These are phyloP conservation scores for Pantherophis alleghaniensis DNA, from an alignment of 2,797 vertebrate species.

Conservation along the genomic window DNA sequence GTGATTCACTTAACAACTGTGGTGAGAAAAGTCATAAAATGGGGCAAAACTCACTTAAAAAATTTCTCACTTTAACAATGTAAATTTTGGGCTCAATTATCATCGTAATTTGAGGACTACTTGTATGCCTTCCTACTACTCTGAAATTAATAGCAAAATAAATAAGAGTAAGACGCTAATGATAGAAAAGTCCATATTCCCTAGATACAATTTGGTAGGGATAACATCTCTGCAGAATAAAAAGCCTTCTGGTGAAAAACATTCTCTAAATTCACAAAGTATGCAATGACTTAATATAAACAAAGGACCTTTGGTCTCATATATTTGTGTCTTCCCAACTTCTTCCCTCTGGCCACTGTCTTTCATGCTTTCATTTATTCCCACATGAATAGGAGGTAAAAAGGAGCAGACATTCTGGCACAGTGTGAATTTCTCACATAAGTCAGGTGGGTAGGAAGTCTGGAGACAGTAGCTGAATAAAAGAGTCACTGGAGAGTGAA, in stretches of 20 bases:
- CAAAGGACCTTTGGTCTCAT: neutral
- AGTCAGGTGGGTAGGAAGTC: neutral
- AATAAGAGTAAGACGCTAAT: neutral
- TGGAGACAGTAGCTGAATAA: neutral
- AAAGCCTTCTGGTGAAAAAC: neutral
- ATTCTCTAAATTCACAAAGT: neutral
- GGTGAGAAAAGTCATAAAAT: too few relatives aligned
- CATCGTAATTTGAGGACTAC: too few relatives aligned
- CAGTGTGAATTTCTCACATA: neutral
- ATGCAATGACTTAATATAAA: neutral
- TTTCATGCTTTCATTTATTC: neutral
- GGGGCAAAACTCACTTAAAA: too few relatives aligned
- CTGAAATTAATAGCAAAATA: neutral
- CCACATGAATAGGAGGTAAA: neutral
- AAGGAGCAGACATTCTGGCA: neutral
- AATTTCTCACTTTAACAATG: too few relatives aligned
- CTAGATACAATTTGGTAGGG: neutral
- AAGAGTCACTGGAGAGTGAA: neutral
- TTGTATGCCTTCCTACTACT: neutral
- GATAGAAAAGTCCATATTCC: neutral
- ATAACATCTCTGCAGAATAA: neutral
- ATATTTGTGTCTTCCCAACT: neutral
- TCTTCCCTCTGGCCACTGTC: neutral
- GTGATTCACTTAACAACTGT: too few relatives aligned
- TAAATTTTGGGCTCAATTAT: too few relatives aligned